Base-by-base conservation (phyloP, 2,888 invertebrate genomes). In the Helleia helle region DNA sequence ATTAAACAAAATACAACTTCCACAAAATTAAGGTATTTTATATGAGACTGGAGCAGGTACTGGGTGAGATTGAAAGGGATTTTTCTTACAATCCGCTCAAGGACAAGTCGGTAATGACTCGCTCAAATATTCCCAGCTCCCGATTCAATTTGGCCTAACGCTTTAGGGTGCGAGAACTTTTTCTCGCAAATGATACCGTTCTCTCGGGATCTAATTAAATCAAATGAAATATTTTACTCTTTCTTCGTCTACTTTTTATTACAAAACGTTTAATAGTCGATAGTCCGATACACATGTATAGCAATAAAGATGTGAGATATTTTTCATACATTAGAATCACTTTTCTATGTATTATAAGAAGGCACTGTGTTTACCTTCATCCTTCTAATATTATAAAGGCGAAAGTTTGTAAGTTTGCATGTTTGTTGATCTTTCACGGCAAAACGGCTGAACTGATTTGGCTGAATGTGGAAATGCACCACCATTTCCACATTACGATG, bases 121-220 rank as follows among this genome's bases (percentile, higher is more conserved):
- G 28, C 22, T 22, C 22, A 22, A 22, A 22, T 13, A 29, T 29
- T 29, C 28, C 22, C 22, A 22, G 14, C 7, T 12, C 31, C 18
- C 22, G 34, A 34, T 34, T 34, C 34, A 34, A 34, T 22, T 34
- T 34, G 34, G 34, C 34, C 18, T 8, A 22, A 34, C 34, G 34
- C 22, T 15, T 13, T 13, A 12, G 28, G 22, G 22, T 8, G 22
- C 34, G 34, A 22, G 17, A 18, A 34, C 34, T 22, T 34, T 34
- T 34, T 22, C 34, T 18, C 34, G 13, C 9, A 9, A 26, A 9
- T 26, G n/a, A 26, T 11, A 9, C 26, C 26, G 8, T n/a, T 26
- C 34, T 12, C 34, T 12, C 8, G 18, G 18, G 22, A 34, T 34
- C 34, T 34, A 34, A 34, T 34, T 34, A 34, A 34, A 34, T 34